These are phyloP conservation scores for Hycleus cichorii DNA, from an alignment of 1,140 invertebrate genomes.

Conservation along the genomic window DNA sequence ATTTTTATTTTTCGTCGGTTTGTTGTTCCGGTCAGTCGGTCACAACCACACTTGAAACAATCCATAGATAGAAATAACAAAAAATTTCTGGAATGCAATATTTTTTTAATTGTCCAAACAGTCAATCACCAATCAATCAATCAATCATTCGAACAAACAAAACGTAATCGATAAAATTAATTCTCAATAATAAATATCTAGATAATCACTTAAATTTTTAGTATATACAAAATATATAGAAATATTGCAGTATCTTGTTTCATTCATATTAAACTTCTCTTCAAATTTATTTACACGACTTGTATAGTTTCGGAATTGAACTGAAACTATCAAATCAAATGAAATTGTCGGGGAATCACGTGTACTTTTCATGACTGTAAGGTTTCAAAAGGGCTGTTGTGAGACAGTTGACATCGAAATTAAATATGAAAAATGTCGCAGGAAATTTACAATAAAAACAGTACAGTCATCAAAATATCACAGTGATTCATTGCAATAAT, in stretches of 20 bases:
- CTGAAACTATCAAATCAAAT: conserved; percentile 35
- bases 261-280: no score
- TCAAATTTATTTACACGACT: conserved; percentile 30
- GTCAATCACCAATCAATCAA: conserved; percentile 1
- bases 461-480: conserved; percentile 26
- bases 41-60: conserved; percentile 23
- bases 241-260: conserved; percentile 30
- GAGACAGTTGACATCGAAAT: no score
- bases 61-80: neutral
- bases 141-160: no score
- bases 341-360: neutral
- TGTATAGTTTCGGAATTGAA: conserved; percentile 29
- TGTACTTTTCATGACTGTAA: no score
- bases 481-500: conserved; percentile 15
- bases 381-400: no score
- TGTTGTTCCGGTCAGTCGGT: conserved; percentile 2
- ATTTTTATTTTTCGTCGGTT: no score
- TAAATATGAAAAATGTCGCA: no score
- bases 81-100: conserved; percentile 26
- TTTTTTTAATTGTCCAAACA: conserved; percentile 13
- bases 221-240: conserved; percentile 33
- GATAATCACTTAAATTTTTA: conserved; percentile 24
- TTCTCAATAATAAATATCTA: conserved; percentile 26
- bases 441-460: no score
- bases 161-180: neutral